Evolutionary conservation across 2,797 vertebrate species (phyloP), one percentile per base, ranked within the genome.

Genomic region (Melopsittacus undulatus): DNA sequence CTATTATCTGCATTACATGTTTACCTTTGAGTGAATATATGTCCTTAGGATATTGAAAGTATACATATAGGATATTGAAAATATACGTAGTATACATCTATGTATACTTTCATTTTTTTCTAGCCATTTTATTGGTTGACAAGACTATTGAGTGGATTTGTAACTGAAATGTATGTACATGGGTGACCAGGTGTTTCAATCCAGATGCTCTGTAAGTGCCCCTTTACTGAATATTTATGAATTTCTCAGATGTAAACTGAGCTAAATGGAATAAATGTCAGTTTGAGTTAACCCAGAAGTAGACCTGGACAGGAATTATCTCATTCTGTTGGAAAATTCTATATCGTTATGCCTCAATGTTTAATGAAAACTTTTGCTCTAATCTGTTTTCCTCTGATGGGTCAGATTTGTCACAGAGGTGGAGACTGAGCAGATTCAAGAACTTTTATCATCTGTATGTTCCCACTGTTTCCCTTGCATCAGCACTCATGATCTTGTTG

Each of bases 191-290:
- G 5, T 66, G 13, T 73, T 89, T 82, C 74, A 87, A 82, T 77
- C 61, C 52, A 87, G 18, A 23, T 76, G 70, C 46, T 77, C 54
- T 78, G 2, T 63, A 51, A 68, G 6, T 76, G 36, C 8, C 3
- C 1, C 19, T 80, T 84, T 74, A 48, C 36, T 83, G 72, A 89
- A 38, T 87, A 68, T 85, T 91, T 87, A 83, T 77, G 36, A 89
- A 30, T 16, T 63, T 72, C 36, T 36, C 36, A 36, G 32, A 30
- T 27, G 10, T 74, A 70, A 87, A 52, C 30, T 51, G 64, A 91
- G 11, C 27, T 83, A 59, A 74, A 70, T 59, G 48, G 56, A 87
- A 66, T 40, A 92, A 72, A 91, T 66, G 36, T 62, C 72, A 56
- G 8, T 70, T 45, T 85, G 51, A 49, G 29, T 79, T 87, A 69